A percentile compares a stretch with the other conserved stretches of the same genome.
These are phyloP conservation scores for Pseudolaguvia tuberculata DNA, from an alignment of 2,113 vertebrate species.

Conservation along the genomic window DNA sequence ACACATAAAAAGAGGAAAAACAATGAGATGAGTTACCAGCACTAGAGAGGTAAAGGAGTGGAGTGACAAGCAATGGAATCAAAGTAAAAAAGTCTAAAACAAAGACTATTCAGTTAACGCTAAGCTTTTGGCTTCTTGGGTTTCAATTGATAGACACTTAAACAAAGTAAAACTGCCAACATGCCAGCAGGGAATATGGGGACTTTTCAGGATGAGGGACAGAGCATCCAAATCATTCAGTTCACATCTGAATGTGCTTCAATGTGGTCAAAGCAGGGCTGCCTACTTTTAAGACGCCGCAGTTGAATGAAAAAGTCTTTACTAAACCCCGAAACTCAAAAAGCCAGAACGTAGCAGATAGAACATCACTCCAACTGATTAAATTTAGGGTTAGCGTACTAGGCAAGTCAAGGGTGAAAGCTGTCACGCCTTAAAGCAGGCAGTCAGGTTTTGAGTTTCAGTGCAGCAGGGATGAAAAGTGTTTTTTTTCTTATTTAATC, in stretches of 20 bases:
- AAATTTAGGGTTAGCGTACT: not conserved
- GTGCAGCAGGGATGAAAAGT: slow-evolving; percentile 45
- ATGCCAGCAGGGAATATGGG: slow-evolving; percentile 32
- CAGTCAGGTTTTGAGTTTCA: slow-evolving; percentile 52
- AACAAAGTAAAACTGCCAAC: slow-evolving; percentile 28
- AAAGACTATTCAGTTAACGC: slow-evolving; percentile 38
- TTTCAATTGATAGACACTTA: slow-evolving; percentile 27
- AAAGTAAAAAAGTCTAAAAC: slow-evolving; percentile 29
- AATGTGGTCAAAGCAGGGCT: slow-evolving; percentile 33
- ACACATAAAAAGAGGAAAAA: slow-evolving; percentile 20
- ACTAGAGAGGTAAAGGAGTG: slow-evolving; percentile 17
- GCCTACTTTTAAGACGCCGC: slow-evolving; percentile 24
- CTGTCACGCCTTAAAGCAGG: slow-evolving; percentile 6
- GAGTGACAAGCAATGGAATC: slow-evolving; percentile 39
- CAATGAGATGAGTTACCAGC: slow-evolving; percentile 27
- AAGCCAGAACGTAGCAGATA: not conserved
- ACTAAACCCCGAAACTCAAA: not conserved
- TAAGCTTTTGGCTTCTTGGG: slow-evolving; percentile 29
- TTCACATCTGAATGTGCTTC: slow-evolving; percentile 36
- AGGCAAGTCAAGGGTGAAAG: not conserved
- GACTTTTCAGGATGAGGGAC: slow-evolving; percentile 46
- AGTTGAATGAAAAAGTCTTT: slow-evolving; percentile 8
- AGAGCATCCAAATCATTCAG: slow-evolving; percentile 35
- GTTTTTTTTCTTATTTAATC: slow-evolving; percentile 33
- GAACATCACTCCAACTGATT: not conserved